phyloP scores from a whole-genome alignment of 2,113 vertebrate species.

The Meleagris gallopavo region DNA sequence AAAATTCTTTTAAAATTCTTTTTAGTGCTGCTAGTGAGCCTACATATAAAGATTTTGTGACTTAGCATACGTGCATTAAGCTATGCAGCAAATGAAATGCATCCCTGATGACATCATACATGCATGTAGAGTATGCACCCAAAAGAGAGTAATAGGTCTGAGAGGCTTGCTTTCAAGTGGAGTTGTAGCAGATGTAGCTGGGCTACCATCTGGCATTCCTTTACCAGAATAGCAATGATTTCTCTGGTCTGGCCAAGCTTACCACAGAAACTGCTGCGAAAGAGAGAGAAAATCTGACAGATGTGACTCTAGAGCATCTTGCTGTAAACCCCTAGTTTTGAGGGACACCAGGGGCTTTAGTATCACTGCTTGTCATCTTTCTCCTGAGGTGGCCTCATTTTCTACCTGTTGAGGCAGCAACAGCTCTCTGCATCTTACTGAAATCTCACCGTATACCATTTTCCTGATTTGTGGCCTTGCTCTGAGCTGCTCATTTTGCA shows the following conservation, averaged over 20 bases:
- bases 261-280: not conserved
- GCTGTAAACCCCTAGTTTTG: not conserved
- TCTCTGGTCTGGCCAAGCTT: not conserved
- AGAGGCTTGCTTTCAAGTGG: not conserved
- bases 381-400: not conserved
- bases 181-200: not conserved
- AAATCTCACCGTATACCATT: not conserved
- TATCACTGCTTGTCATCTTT: not conserved
- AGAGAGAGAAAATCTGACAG: not conserved
- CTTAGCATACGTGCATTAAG: not conserved
- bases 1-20: not conserved
- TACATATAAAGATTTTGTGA: not conserved
- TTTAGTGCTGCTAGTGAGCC: not conserved
- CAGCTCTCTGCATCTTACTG: not conserved
- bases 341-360: not conserved
- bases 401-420: fast-evolving
- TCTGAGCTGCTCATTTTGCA: not conserved
- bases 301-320: fast-evolving
- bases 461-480: not conserved
- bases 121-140: not conserved
- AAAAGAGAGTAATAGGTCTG: not conserved
- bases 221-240: not conserved
- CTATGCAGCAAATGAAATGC: not conserved
- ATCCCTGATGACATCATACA: not conserved
- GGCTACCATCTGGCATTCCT: not conserved